Base-by-base conservation (phyloP, 2,888 invertebrate species). In the Drosophila dives region DNA sequence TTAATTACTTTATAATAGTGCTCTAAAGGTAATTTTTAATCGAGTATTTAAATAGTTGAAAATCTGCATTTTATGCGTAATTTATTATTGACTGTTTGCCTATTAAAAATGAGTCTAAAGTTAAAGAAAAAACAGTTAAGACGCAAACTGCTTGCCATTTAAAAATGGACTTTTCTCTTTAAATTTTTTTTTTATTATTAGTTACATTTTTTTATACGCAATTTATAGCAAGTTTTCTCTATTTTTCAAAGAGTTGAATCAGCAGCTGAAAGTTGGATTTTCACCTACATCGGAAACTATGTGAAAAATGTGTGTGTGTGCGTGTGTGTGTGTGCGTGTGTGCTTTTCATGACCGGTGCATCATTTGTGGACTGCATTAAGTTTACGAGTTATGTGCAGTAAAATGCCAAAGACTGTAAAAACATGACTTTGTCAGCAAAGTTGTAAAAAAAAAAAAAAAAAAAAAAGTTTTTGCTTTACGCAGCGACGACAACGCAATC, bases 401-500 rank as follows among this genome's bases (percentile, higher is more conserved):
- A 48, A 64, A 65, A 36, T 58, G 32, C 26, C 29, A 42, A 68
- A 51, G 38, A 74, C 69, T 51, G 59, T 78, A 53, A 76, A 64
- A 69, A 48, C 15, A 56, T 20, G 66, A 77, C 77, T 80, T 77
- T 77, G 77, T 77, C 76, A 64, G 83, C 77, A 65, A 65, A 77
- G 74, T 77, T 87, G 86, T 69, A 23, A 23, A 23, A 29, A 29
- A 29, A 29, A 29, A 29, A 29, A 29, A 26, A 26, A 26, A 29
- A 69, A 53, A 78, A 60, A 65, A 74, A 88, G 78, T 72, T 86
- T 83, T 64, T 53, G 45, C 20, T 59, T 50, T 64, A 5, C 1
- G 73, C 33, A 67, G 50, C 61, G 23, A 59, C 26, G 26, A 45
- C 23, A 10, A 3, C 34, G 40, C 51, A 29, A 34, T 64, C 33